These are phyloP conservation scores for Xenops minutus DNA, from an alignment of 2,797 vertebrate species.

Conservation along the genomic window DNA sequence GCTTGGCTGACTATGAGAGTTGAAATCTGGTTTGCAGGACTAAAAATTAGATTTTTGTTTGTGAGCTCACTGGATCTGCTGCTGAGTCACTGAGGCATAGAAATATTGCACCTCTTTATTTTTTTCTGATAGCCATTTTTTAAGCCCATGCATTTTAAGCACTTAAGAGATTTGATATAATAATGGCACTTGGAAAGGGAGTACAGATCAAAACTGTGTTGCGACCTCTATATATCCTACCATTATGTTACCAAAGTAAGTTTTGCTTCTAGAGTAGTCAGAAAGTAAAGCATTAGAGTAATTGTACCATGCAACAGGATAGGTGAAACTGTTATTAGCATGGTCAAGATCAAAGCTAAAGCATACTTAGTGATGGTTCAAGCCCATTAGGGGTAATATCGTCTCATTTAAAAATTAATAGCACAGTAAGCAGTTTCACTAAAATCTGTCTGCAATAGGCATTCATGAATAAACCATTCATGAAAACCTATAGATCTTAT, in stretches of 20 bases:
- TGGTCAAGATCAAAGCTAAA: neutral
- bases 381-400: neutral
- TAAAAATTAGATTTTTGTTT: neutral
- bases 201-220: neutral
- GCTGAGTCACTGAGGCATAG: neutral
- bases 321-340: neutral
- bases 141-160: neutral
- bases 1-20: neutral
- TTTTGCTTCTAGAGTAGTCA: neutral
- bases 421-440: neutral
- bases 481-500: neutral
- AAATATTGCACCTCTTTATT: neutral
- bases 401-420: constrained; percentile 13
- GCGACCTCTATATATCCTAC: neutral
- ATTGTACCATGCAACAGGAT: neutral
- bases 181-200: neutral
- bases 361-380: neutral
- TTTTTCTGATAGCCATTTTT: neutral
- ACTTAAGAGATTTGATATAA: neutral
- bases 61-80: neutral
- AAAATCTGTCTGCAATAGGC: neutral
- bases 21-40: neutral
- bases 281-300: neutral
- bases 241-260: neutral
- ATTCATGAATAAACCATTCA: neutral